phyloP scores from a whole-genome alignment of 2,888 invertebrate genomes.

The Autographa pulchrina region DNA sequence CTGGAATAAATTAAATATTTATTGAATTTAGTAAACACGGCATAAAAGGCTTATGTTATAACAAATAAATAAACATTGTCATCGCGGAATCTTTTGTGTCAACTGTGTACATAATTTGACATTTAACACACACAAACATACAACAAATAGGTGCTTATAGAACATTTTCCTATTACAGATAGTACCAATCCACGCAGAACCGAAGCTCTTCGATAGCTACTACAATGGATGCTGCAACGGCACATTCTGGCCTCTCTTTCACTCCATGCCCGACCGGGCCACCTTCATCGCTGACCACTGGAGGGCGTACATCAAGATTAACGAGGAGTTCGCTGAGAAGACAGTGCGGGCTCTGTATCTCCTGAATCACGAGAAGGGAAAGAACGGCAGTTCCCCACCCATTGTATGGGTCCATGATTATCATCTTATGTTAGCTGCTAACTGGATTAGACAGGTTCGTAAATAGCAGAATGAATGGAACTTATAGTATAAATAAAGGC shows the following conservation, averaged over 20 bases:
- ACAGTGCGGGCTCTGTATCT: slow-evolving; percentile 92
- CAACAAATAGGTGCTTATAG: background rate
- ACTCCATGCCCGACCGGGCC: slow-evolving; percentile 97
- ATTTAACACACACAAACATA: background rate
- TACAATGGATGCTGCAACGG: slow-evolving; percentile 98
- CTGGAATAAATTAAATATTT: slow-evolving; percentile 13
- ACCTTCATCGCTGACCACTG: slow-evolving; percentile 95
- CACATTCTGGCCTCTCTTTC: slow-evolving; percentile 97
- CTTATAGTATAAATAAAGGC: no score
- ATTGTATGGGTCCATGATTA: slow-evolving; percentile 98
- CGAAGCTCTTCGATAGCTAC: slow-evolving; percentile 94
- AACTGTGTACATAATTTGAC: background rate
- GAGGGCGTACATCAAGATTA: slow-evolving; percentile 94
- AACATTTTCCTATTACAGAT: slow-evolving; percentile 88
- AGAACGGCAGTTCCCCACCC: slow-evolving; percentile 87
- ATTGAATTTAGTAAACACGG: slow-evolving; percentile 8
- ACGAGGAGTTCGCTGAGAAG: slow-evolving; percentile 95
- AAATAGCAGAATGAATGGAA: slow-evolving; percentile 10
- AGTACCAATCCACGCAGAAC: slow-evolving; percentile 94
- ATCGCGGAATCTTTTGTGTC: background rate
- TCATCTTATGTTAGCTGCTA: slow-evolving; percentile 97
- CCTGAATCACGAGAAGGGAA: slow-evolving; percentile 87
- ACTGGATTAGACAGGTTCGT: slow-evolving; percentile 95
- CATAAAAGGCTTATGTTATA: slow-evolving; percentile 26
- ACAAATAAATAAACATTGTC: slow-evolving; percentile 9